These are phyloP conservation scores for Aromia moschata DNA, from an alignment of 2,888 invertebrate genomes.

Conservation along the genomic window DNA sequence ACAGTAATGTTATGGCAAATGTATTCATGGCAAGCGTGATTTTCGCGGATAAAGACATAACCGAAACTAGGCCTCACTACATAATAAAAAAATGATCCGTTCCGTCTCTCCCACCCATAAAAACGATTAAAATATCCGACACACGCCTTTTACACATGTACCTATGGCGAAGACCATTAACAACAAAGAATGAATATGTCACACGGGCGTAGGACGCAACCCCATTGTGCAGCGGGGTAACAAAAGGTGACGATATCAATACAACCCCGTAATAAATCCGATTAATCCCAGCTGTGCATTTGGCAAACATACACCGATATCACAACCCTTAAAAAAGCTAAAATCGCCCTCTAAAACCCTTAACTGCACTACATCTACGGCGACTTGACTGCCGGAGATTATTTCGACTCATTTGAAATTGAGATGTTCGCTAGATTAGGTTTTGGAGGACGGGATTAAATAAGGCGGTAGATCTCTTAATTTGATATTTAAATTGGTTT, in stretches of 20 bases:
- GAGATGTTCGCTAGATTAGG: constrained; percentile 53
- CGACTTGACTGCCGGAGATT: constrained; percentile 46
- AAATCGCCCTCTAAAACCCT: constrained; percentile 46
- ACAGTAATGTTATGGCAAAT: no score
- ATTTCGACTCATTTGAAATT: constrained; percentile 56
- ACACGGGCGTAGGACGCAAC: constrained; percentile 48
- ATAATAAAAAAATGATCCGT: constrained; percentile 43
- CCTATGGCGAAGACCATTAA: constrained; percentile 50
- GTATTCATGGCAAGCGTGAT: no score
- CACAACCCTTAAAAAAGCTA: constrained; percentile 42
- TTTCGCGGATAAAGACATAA: neutral
- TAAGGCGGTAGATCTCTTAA: neutral
- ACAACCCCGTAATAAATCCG: constrained; percentile 60
- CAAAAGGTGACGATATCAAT: constrained; percentile 52
- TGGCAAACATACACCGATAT: constrained; percentile 59
- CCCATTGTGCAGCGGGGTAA: constrained; percentile 40
- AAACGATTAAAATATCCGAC: constrained; percentile 48
- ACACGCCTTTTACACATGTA: constrained; percentile 60
- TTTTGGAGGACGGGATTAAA: constrained; percentile 33
- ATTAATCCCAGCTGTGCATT: constrained; percentile 63
- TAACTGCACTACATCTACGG: constrained; percentile 37
- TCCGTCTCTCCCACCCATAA: constrained; percentile 43
- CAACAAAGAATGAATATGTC: constrained; percentile 54
- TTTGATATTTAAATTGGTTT: constrained; percentile 3
- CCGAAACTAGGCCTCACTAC: constrained; percentile 28